Evolutionary conservation across 2,113 vertebrate species (phyloP), one percentile per base, ranked within the genome.

Genomic region (Oryzias woworae): DNA sequence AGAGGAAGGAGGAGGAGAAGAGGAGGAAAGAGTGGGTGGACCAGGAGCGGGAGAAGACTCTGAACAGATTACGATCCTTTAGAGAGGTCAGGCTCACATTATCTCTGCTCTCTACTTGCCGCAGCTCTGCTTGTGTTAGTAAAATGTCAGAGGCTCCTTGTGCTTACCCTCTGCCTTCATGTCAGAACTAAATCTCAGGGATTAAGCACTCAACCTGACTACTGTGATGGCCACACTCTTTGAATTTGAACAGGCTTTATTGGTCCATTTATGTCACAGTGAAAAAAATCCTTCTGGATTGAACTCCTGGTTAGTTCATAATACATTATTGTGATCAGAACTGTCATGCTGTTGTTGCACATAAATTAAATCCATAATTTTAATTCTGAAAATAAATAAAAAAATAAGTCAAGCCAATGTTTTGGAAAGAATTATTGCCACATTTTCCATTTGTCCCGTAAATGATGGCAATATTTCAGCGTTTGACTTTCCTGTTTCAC

Each of bases 11-110:
- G 57, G 95, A 98, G 46, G 93, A 95, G 54, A 90, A 93, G 78
- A 92, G 86, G 91, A 95, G 93, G 77, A 95, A 94, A 75, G 88
- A 93, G 58, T 98, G 94, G 95, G 92, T 98, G 82, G 93, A 93
- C 83, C 88, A 90, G 63, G 95, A 99, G 85, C 91, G 95, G 51
- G 93, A 96, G 75, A 98, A 95, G 85, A 96, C 97, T 2, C 91
- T 99, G 73, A 94, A 91, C 47, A 92, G 97, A 77, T 87, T 99
- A 69, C 92, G 94, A 77, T 88, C 92, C 41, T 99, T 95, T 87
- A 95, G 93, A 85, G 93, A 95, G 93, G 96, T 93, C 77, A 92
- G 92, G 84, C 61, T 23, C 66, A 56, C 61, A 41, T 23, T 22
- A 36, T 44, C 50, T 70, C 46, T 23, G 3, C 55, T 52, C 42